Percentiles rank a stretch among this genome's conserved stretches.
These are phyloP conservation scores for Aleiodes sp. DNA, from an alignment of 1,140 invertebrate species.

Conservation along the genomic window DNA sequence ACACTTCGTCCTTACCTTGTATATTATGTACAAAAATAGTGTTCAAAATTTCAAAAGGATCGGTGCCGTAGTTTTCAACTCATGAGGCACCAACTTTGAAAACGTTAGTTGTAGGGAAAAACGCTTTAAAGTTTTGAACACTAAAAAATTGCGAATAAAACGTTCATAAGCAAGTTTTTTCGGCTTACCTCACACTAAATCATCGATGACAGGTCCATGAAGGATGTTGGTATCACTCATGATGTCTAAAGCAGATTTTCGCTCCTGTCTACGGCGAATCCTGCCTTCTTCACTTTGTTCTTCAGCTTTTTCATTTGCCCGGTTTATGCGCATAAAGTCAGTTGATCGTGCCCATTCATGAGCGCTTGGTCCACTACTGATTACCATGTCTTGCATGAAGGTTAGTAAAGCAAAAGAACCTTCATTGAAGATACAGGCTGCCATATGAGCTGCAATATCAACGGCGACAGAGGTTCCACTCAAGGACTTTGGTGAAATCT, in stretches of 20 bases:
- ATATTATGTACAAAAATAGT: constrained; percentile 29
- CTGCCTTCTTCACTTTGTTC: neutral
- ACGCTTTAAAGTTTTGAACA: constrained; percentile 34
- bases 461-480: constrained; percentile 15
- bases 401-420: constrained; percentile 37
- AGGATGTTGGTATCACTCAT: constrained; percentile 15
- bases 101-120: constrained; percentile 26
- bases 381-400: constrained; percentile 36
- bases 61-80: constrained; percentile 34
- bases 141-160: constrained; percentile 31
- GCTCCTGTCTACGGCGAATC: neutral
- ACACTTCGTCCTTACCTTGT: constrained; percentile 25
- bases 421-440: constrained; percentile 38
- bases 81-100: constrained; percentile 33
- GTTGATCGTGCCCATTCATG: constrained; percentile 17
- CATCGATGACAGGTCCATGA: constrained; percentile 26
- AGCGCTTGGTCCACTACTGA: constrained; percentile 15
- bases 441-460: constrained; percentile 24
- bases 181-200: constrained; percentile 25
- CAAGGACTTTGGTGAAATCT: neutral
- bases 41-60: constrained; percentile 38
- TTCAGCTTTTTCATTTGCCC: neutral
- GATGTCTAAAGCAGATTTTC: constrained; percentile 24
- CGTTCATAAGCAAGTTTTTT: constrained; percentile 20
- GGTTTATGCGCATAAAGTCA: neutral